Evolutionary conservation across 2,113 vertebrate genomes (phyloP).

Genomic region (Bolborhynchus lineola): DNA sequence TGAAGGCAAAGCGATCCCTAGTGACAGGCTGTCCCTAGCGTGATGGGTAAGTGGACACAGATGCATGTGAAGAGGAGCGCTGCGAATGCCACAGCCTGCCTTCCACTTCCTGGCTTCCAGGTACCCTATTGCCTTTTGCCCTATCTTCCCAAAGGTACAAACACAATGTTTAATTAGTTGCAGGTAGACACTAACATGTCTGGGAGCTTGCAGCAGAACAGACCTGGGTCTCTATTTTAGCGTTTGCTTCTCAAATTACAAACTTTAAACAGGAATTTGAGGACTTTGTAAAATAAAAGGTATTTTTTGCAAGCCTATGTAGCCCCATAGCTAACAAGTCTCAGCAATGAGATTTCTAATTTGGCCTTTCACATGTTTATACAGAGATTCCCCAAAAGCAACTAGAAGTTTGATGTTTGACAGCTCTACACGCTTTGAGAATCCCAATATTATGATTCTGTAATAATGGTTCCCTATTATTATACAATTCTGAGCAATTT

Average conservation of each 20-base stretch:
- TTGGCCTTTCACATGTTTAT: background rate
- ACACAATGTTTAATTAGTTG: accelerated
- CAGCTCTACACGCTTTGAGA: background rate
- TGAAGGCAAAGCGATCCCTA: background rate
- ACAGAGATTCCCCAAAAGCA: background rate
- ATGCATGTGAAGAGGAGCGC: background rate
- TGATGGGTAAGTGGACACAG: background rate
- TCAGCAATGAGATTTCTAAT: background rate
- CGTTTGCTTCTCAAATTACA: background rate
- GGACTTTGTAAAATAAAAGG: background rate
- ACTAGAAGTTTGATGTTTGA: background rate
- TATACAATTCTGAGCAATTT: background rate
- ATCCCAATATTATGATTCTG: background rate
- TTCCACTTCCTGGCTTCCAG: background rate
- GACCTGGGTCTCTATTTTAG: background rate
- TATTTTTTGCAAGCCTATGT: background rate
- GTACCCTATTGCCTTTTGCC: too few species aligned
- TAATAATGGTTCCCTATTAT: background rate
- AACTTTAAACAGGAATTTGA: background rate
- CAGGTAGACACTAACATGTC: background rate
- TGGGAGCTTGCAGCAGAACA: background rate
- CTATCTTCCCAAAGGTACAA: background rate
- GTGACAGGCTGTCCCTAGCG: background rate
- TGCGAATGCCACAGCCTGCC: background rate
- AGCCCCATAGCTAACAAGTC: background rate